Evolutionary conservation across 2,888 invertebrate genomes (phyloP).

Genomic region (Hypolimnas misippus): DNA sequence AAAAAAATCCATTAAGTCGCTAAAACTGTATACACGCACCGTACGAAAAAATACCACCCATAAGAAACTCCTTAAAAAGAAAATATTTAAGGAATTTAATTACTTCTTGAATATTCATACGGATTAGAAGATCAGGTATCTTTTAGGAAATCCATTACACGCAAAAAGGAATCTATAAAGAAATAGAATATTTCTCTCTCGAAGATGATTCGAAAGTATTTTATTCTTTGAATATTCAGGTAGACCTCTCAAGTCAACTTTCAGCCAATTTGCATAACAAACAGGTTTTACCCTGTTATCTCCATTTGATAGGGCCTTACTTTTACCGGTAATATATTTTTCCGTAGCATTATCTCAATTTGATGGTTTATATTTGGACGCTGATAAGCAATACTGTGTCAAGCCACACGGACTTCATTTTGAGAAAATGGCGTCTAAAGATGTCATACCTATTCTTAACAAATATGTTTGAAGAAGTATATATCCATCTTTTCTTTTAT

Average conservation of each 20-base stretch:
- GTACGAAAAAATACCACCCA: too few relatives aligned
- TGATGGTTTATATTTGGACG: not conserved
- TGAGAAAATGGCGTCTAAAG: too few relatives aligned
- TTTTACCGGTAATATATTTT: conserved; percentile 11
- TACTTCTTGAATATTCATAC: conserved; percentile 11
- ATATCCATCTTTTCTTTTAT: too few relatives aligned
- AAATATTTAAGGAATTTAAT: too few relatives aligned
- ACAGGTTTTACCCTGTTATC: conserved; percentile 22
- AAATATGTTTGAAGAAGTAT: too few relatives aligned
- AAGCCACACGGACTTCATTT: too few relatives aligned
- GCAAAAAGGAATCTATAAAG: conserved; percentile 1
- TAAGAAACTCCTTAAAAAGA: too few relatives aligned
- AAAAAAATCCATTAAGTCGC: too few relatives aligned
- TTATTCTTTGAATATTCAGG: conserved; percentile 25
- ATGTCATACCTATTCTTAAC: too few relatives aligned
- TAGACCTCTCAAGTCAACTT: conserved; percentile 17
- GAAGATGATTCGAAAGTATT: conserved; percentile 18
- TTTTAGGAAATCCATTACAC: not conserved
- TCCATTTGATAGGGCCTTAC: conserved; percentile 20
- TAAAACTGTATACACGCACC: too few relatives aligned
- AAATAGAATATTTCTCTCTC: conserved; percentile 8
- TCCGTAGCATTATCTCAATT: conserved; percentile 1
- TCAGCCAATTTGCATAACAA: conserved; percentile 32
- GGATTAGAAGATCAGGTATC: conserved; percentile 7
- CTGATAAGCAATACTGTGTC: too few relatives aligned